Conservation (phyloP, 2,888 invertebrate genomes). For the Tillus elongatus region DNA sequence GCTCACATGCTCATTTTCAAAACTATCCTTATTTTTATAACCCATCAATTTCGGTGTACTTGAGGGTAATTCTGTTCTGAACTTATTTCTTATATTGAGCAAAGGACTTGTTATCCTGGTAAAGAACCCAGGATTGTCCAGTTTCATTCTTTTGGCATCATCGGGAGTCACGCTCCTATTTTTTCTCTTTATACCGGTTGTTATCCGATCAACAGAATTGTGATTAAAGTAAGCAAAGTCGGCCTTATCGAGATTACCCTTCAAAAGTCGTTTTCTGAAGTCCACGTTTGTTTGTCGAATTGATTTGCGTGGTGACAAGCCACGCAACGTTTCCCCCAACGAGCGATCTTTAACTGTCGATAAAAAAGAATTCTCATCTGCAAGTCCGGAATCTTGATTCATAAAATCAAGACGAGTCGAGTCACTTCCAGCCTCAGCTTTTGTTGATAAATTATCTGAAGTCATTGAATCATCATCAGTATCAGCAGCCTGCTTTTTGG, state of each 20-base stretch:
- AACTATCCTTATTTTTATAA: slow-evolving; percentile 29
- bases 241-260: slow-evolving; percentile 21
- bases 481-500: slow-evolving; percentile 3
- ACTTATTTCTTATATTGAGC: slow-evolving; percentile 26
- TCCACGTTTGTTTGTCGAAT: slow-evolving; percentile 26
- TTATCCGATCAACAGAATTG: neutral
- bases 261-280: slow-evolving; percentile 23
- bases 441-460: slow-evolving; percentile 28
- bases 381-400: slow-evolving; percentile 17
- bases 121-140: slow-evolving; percentile 25
- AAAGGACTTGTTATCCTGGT: slow-evolving; percentile 33
- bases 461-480: slow-evolving; percentile 20
- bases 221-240: slow-evolving; percentile 19
- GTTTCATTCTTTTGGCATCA: slow-evolving; percentile 26
- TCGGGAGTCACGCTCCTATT: slow-evolving; percentile 27
- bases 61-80: slow-evolving; percentile 24
- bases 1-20: slow-evolving; percentile 23
- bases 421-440: slow-evolving; percentile 32
- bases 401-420: slow-evolving; percentile 30
- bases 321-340: slow-evolving; percentile 28
- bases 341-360: slow-evolving; percentile 26
- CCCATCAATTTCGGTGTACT: slow-evolving; percentile 35
- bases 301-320: slow-evolving; percentile 26
- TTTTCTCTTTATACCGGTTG: slow-evolving; percentile 29
- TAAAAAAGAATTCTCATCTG: slow-evolving; percentile 23